Percentiles rank a stretch among this genome's conserved stretches.
phyloP scores from a whole-genome alignment of 2,888 invertebrate genomes.

The Augochlorella aurata region DNA sequence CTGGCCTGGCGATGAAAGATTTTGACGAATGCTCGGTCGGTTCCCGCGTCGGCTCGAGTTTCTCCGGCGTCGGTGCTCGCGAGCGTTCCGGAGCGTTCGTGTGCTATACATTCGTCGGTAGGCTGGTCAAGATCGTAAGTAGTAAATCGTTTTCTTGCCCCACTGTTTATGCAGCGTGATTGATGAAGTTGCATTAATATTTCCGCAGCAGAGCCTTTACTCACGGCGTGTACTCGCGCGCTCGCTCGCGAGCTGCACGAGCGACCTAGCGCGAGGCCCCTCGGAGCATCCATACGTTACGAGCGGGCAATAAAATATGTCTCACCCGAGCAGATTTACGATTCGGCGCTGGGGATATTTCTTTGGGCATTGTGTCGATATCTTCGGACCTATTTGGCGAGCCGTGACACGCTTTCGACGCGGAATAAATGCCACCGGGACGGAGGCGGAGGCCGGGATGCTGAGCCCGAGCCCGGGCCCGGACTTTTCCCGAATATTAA shows the following conservation, averaged over 20 bases:
- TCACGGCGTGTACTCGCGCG: slow-evolving; percentile 19
- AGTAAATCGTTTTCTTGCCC: slow-evolving; percentile 64
- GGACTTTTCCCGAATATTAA: slow-evolving; percentile 55
- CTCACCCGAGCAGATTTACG: slow-evolving; percentile 65
- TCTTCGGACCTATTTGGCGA: slow-evolving; percentile 26
- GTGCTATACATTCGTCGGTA: slow-evolving; percentile 56
- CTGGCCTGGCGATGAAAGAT: slow-evolving; percentile 51
- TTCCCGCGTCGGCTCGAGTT: slow-evolving; percentile 30
- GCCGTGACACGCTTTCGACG: slow-evolving; percentile 31
- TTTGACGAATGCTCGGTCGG: slow-evolving; percentile 54
- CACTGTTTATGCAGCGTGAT: slow-evolving; percentile 68
- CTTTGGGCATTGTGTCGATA: slow-evolving; percentile 50
- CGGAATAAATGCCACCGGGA: not conserved
- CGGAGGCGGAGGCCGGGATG: not conserved
- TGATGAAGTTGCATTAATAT: slow-evolving; percentile 72
- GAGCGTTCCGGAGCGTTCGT: slow-evolving; percentile 23
- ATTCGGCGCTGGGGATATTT: slow-evolving; percentile 42
- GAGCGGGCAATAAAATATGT: slow-evolving; percentile 66
- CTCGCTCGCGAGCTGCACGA: slow-evolving; percentile 16
- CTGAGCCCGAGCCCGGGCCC: not conserved
- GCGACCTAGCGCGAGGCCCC: slow-evolving; percentile 16
- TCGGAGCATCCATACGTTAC: slow-evolving; percentile 59
- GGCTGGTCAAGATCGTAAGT: slow-evolving; percentile 54
- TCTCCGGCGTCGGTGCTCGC: slow-evolving; percentile 27
- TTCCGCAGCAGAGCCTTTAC: slow-evolving; percentile 57